A percentile compares a stretch with the other conserved stretches of the same genome.
phyloP scores from a whole-genome alignment of 2,113 vertebrate species.

The Turdus rufiventris region DNA sequence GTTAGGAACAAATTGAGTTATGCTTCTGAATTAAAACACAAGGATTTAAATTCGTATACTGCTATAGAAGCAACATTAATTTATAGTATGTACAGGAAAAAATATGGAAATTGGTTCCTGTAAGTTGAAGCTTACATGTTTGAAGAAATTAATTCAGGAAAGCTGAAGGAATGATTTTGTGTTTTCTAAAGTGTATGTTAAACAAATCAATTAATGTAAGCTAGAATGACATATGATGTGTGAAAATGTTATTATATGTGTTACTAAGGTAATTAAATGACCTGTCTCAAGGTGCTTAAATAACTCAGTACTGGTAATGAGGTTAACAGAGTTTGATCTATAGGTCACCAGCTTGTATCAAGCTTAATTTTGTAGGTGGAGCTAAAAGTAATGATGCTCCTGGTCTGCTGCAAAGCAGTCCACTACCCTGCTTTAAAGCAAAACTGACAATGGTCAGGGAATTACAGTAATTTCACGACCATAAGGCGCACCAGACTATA shows the following conservation, averaged over 20 bases:
- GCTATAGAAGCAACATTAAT: neutral
- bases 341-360: neutral
- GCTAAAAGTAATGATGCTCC: neutral
- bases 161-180: neutral
- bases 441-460: neutral
- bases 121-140: neutral
- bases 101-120: accelerated
- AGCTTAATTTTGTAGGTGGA: neutral
- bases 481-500: too few species aligned
- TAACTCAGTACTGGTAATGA: neutral
- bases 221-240: neutral
- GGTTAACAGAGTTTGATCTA: neutral
- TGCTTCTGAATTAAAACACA: neutral
- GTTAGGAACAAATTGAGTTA: neutral
- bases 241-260: neutral
- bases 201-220: neutral
- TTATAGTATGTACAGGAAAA: neutral
- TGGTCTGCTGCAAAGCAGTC: neutral
- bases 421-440: neutral
- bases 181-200: neutral
- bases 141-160: neutral
- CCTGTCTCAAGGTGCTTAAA: neutral
- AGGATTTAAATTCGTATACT: neutral
- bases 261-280: neutral
- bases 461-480: too few species aligned